These are phyloP conservation scores for Iguana delicatissima DNA, from an alignment of 2,797 vertebrate genomes.

Conservation along the genomic window DNA sequence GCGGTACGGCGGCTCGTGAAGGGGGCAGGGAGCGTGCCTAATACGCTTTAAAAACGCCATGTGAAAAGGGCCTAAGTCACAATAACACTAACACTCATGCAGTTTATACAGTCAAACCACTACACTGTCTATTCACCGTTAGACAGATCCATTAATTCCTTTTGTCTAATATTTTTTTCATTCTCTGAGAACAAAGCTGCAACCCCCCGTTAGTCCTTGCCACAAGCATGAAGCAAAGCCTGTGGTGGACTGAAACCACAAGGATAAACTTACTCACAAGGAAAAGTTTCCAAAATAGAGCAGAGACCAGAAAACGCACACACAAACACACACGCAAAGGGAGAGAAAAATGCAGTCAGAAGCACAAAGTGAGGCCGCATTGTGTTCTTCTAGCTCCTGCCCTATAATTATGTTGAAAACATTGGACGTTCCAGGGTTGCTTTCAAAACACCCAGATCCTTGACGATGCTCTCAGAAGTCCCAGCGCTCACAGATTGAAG, in stretches of 20 bases:
- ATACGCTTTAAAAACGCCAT: too few species aligned
- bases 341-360: constrained; percentile 18
- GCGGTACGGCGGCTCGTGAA: too few species aligned
- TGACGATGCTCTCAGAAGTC: not conserved
- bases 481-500: not conserved
- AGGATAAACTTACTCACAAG: constrained; percentile 25
- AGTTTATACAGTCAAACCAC: too few species aligned
- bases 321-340: not conserved
- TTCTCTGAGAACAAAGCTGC: not conserved
- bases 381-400: not conserved
- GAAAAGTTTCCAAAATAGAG: constrained; percentile 48
- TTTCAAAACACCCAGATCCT: not conserved
- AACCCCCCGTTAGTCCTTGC: not conserved
- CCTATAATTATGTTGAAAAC: constrained; percentile 36
- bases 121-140: too few species aligned
- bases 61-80: too few species aligned
- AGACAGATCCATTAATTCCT: too few species aligned
- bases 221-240: not conserved
- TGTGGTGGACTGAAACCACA: constrained; percentile 1
- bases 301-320: not conserved
- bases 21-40: too few species aligned
- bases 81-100: too few species aligned
- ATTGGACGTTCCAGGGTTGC: constrained; percentile 4
- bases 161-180: not conserved
- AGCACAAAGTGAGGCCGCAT: constrained; percentile 28